Percentiles rank a stretch among this genome's conserved stretches.
phyloP scores from a whole-genome alignment of 2,888 invertebrate species.

The Crossocerus cetratus region DNA sequence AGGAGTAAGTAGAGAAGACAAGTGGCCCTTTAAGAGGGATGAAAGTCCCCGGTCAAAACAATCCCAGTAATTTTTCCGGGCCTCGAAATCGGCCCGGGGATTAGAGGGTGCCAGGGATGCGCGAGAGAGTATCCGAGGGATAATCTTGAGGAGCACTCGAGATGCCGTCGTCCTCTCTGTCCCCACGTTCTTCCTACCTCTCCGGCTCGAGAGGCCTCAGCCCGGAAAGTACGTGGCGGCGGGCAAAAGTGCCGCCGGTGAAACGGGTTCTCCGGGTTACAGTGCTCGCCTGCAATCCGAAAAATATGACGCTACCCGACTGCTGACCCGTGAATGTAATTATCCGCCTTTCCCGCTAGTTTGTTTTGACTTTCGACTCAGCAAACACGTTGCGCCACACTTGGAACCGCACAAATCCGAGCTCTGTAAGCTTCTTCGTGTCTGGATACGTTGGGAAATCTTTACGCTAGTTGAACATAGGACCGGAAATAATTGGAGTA shows the following conservation, averaged over 20 bases:
- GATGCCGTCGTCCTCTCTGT: slow-evolving; percentile 43
- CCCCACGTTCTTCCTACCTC: slow-evolving; percentile 21
- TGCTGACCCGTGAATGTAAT: slow-evolving; percentile 40
- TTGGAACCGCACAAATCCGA: too few relatives aligned
- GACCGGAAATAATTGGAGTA: too few relatives aligned
- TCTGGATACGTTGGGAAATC: too few relatives aligned
- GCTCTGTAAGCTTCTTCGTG: too few relatives aligned
- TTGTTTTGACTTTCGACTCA: slow-evolving; percentile 12
- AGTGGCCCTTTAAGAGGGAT: slow-evolving; percentile 61
- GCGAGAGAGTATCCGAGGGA: slow-evolving; percentile 52
- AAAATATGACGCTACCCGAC: slow-evolving; percentile 15
- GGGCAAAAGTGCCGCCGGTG: slow-evolving; percentile 3
- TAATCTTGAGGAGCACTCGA: slow-evolving; percentile 54
- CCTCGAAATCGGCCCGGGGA: slow-evolving; percentile 52
- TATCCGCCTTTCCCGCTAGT: slow-evolving; percentile 29
- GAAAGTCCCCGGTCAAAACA: slow-evolving; percentile 64
- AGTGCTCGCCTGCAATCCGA: slow-evolving; percentile 13
- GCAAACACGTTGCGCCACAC: not conserved
- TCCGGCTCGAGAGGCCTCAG: slow-evolving; percentile 11
- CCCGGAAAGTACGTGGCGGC: slow-evolving; percentile 1
- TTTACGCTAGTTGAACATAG: too few relatives aligned
- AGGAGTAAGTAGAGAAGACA: slow-evolving; percentile 19
- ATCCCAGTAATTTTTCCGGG: slow-evolving; percentile 67
- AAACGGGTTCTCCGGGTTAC: slow-evolving; percentile 24
- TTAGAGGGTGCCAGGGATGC: slow-evolving; percentile 27